Evolutionary conservation across 2,888 invertebrate species (phyloP), one percentile per base, ranked within the genome.

Genomic region (Zaprionus obscuricornis): DNA sequence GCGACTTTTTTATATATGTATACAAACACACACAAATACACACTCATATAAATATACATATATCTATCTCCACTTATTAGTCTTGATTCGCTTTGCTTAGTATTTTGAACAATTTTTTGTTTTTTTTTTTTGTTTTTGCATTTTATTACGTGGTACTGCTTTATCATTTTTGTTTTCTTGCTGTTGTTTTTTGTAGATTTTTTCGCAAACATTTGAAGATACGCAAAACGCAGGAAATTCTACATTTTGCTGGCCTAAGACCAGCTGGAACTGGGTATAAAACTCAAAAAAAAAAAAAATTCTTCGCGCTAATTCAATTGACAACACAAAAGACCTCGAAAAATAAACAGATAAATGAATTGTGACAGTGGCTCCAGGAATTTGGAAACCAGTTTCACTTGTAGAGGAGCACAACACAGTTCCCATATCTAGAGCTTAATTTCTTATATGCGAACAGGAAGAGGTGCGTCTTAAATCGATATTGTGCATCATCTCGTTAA

Each of bases 261-360:
- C 5, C 33, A 42, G 40, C 68, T 58, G 69, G 33, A 39, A 37
- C 11, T n/a, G 36, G 13, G 20, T 17, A 26, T 10, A 31, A 18
- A 58, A 57, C 50, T 62, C 20, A 43, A 54, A 18, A 33, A 39
- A 43, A 59, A n/a, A n/a, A n/a, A n/a, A n/a, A n/a, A n/a, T n/a
- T n/a, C 54, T 66, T 60, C 40, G 65, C 67, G 78, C 74, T 85
- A 77, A 78, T 78, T 78, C 82, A 85, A 78, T 78, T 78, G 78
- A 84, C 74, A 77, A 56, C 71, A 70, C 47, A 81, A 63, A 70
- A 65, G 66, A 65, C 14, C 39, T 43, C 10, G 7, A 29, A 54
- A 26, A 40, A 50, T 18, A 8, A 31, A 45, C 39, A 42, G 46
- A 49, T 33, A 67, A 65, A 59, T 60, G 43, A 67, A 43, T 60